Evolutionary conservation across 2,888 invertebrate genomes (phyloP).

Genomic region (Xylota segnis): DNA sequence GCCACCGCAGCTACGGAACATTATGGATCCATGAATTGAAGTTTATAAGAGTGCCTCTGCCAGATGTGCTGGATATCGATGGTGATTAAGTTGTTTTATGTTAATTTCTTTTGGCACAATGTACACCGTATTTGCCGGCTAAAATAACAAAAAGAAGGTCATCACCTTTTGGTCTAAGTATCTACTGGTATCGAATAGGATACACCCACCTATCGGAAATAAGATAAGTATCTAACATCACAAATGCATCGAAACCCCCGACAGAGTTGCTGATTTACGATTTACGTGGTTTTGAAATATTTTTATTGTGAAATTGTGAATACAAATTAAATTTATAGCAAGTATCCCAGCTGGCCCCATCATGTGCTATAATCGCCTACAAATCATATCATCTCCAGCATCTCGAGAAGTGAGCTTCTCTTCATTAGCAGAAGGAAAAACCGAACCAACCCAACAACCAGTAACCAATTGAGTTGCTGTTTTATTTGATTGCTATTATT

Average conservation of each 20-base stretch:
- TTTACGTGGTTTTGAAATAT: constrained; percentile 10
- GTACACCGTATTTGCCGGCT: constrained; percentile 16
- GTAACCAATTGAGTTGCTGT: constrained; percentile 4
- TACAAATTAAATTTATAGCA: constrained; percentile 12
- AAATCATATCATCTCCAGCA: constrained; percentile 1
- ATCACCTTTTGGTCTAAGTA: constrained; percentile 32
- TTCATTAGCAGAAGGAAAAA: neutral
- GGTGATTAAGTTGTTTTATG: constrained; percentile 75
- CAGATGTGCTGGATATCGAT: constrained; percentile 54
- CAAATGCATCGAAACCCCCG: constrained; percentile 38
- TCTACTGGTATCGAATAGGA: neutral
- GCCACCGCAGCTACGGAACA: constrained; percentile 27
- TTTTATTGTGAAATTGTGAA: constrained; percentile 13
- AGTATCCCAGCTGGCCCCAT: constrained; percentile 3
- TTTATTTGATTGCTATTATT: constrained; percentile 22
- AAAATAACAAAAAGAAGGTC: constrained; percentile 46
- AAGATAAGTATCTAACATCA: constrained; percentile 58
- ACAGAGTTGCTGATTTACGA: constrained; percentile 14
- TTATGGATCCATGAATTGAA: constrained; percentile 59
- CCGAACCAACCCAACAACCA: too few relatives aligned
- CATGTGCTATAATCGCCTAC: neutral
- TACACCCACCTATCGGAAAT: constrained; percentile 53
- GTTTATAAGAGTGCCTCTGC: constrained; percentile 26
- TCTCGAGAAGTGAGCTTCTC: neutral
- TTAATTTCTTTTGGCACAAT: constrained; percentile 45